Evolutionary conservation across 2,797 vertebrate species (phyloP), one percentile per base, ranked within the genome.

Genomic region (Adrianichthys oophorus): DNA sequence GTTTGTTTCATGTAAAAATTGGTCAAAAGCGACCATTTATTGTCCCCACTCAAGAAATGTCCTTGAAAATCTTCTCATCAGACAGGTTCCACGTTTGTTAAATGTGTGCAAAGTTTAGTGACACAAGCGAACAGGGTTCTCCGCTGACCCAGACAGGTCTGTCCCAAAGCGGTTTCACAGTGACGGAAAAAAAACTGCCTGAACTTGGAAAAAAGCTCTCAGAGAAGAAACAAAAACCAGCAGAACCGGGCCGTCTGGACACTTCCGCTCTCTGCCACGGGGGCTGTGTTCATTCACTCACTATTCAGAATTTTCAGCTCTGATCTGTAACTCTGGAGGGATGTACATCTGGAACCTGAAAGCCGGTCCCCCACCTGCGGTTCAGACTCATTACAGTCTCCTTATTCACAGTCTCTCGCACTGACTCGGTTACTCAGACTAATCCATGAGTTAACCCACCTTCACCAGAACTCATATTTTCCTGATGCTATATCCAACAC

Each of bases 151-250:
- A 91, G 90, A 90, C 89, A 59, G 54, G 68, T 65, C 56, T 68
- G 53, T 78, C 73, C 82, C 85, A 79, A 55, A 85, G 75, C 75
- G 76, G 80, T 84, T 87, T 83, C 59, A 82, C 78, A 81, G 67
- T 76, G 79, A 86, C 73, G 91, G 91, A 93, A 92, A 91, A 91
- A 85, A 6, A 73, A 48, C 82, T 67, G 76, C 73, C 43, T 55
- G 75, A 79, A 83, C 79, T 76, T 62, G 87, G 86, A 90, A 91
- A 90, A 86, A 83, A 7, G 58, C 62, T 78, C 71, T 72, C 60
- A 55, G 26, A 75, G 62, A 61, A 57, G 72, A 65, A 65, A 72
- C 56, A 41, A 41, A 88, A 81, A 72, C 70, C 74, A 84, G 32
- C 32, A 12, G 8, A 82, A 84, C 72, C 82, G 52, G 49, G 72